These are phyloP conservation scores for Callipepla californica DNA, from an alignment of 2,113 vertebrate genomes.

Conservation along the genomic window DNA sequence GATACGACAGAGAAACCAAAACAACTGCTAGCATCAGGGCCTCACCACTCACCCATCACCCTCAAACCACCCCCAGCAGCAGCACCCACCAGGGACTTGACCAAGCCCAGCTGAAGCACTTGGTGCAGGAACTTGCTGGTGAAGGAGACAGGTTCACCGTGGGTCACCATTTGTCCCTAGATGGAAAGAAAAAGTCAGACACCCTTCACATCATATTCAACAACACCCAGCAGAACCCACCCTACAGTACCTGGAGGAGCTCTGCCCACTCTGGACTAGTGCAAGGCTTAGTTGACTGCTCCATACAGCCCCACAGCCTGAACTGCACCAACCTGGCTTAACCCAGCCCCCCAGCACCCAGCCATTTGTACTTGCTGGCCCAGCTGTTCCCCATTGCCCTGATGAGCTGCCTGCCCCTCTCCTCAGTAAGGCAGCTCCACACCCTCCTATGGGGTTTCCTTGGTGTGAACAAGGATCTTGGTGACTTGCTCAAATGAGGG, in stretches of 20 bases:
- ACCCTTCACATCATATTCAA: accelerated
- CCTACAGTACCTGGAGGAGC: accelerated
- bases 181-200: background rate
- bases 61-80: background rate
- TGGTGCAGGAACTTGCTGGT: background rate
- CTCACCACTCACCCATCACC: background rate
- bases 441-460: accelerated
- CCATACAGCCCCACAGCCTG: accelerated
- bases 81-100: slow-evolving; percentile 25
- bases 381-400: background rate
- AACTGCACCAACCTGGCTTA: accelerated
- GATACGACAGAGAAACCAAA: accelerated
- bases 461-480: accelerated
- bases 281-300: accelerated
- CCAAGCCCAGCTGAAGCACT: background rate
- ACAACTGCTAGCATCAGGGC: accelerated
- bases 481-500: too few species aligned
- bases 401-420: background rate
- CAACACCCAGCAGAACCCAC: accelerated
- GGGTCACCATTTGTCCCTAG: background rate
- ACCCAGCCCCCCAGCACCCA: accelerated
- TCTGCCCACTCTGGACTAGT: background rate
- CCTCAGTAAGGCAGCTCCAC: background rate
- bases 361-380: background rate
- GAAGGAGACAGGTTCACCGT: accelerated